A percentile compares a stretch with the other conserved stretches of the same genome.
Evolutionary conservation across 2,113 vertebrate species (phyloP).

Genomic region (Catagonus wagneri): DNA sequence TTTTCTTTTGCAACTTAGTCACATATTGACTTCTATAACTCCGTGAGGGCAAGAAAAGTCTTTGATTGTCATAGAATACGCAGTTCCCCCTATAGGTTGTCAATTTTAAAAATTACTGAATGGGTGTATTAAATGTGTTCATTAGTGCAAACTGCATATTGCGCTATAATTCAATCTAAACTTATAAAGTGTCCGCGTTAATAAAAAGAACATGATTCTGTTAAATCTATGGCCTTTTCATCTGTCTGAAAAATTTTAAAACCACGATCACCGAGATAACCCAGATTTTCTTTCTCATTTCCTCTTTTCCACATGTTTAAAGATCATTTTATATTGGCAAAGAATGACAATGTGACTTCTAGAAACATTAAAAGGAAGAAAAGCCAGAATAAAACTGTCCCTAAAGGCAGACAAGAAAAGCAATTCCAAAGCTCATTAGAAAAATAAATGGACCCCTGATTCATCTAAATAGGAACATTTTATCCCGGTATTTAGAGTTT

Average conservation of each 20-base stretch:
- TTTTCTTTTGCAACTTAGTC: neutral
- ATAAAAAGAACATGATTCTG: neutral
- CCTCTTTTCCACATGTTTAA: neutral
- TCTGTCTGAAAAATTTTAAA: neutral
- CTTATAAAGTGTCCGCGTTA: neutral
- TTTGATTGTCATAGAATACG: neutral
- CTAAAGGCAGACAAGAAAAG: conserved; percentile 49
- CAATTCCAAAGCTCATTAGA: conserved; percentile 69
- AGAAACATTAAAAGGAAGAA: conserved; percentile 53
- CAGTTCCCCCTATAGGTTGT: neutral
- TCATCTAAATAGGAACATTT: conserved; percentile 73
- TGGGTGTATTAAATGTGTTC: neutral
- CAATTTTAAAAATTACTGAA: neutral
- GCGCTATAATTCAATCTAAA: conserved; percentile 22
- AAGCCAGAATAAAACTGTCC: conserved; percentile 50
- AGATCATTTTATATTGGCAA: conserved; percentile 33
- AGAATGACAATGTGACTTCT: conserved; percentile 57
- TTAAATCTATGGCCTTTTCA: neutral
- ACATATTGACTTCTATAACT: neutral
- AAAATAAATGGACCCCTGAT: conserved; percentile 66
- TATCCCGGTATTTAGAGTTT: conserved; percentile 41
- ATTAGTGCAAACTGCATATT: neutral
- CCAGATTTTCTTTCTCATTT: conserved; percentile 31
- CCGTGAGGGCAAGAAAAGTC: neutral
- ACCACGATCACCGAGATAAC: neutral